phyloP scores from a whole-genome alignment of 2,113 vertebrate genomes.

The Amia ocellicauda region DNA sequence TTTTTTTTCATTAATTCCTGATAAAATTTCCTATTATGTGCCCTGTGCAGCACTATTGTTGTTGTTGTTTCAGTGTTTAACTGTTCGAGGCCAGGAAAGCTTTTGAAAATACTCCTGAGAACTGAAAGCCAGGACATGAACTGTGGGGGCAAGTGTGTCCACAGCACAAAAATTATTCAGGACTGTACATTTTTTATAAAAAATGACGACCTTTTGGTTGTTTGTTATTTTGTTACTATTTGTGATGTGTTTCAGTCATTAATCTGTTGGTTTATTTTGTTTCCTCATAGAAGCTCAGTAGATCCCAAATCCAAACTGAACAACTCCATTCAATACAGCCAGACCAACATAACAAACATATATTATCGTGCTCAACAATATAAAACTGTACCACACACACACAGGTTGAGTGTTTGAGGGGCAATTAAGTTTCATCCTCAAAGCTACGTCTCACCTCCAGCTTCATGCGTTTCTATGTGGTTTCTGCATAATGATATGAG shows the following conservation, averaged over 20 bases:
- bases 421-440: constrained; percentile 33
- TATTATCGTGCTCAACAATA: too few species aligned
- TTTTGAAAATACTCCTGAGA: constrained; percentile 53
- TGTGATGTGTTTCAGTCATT: constrained; percentile 20
- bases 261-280: constrained; percentile 19
- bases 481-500: too few species aligned
- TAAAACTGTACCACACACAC: too few species aligned
- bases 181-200: too few species aligned
- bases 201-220: constrained; percentile 6
- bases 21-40: too few species aligned
- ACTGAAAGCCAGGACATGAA: constrained; percentile 67
- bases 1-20: too few species aligned
- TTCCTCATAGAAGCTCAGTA: constrained; percentile 20
- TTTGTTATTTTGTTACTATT: constrained; percentile 32
- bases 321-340: too few species aligned
- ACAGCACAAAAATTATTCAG: constrained; percentile 16
- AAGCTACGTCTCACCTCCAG: constrained; percentile 36
- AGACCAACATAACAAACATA: too few species aligned
- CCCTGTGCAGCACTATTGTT: constrained; percentile 14
- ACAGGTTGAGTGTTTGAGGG: constrained; percentile 62
- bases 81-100: constrained; percentile 44
- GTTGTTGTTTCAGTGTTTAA: constrained; percentile 28
- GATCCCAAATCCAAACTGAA: too few species aligned
- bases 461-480: background rate
- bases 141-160: constrained; percentile 43